phyloP scores from a whole-genome alignment of 2,113 vertebrate genomes.

The Prunella himalayana region DNA sequence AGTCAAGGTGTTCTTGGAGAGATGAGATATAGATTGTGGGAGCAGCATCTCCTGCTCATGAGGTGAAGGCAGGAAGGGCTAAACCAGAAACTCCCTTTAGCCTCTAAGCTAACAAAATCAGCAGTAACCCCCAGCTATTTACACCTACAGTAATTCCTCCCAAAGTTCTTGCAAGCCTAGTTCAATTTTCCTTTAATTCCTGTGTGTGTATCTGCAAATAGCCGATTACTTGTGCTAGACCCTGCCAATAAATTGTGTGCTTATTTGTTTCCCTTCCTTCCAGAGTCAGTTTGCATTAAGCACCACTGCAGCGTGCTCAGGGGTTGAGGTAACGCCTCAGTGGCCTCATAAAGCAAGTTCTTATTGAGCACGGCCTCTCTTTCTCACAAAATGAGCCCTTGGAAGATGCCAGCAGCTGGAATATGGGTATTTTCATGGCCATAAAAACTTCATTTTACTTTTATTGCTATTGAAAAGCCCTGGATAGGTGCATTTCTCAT shows the following conservation, averaged over 20 bases:
- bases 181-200: conserved; percentile 28
- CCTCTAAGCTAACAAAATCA: not conserved
- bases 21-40: not conserved
- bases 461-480: conserved; percentile 1
- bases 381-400: not conserved
- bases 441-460: conserved; percentile 24
- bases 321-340: not conserved
- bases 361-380: not conserved
- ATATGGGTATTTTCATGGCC: not conserved
- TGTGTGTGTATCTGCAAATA: not conserved
- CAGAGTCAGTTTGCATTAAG: not conserved
- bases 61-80: not conserved
- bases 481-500: not conserved
- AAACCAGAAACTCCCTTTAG: not conserved
- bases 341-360: not conserved
- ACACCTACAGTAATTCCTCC: not conserved
- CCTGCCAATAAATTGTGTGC: not conserved
- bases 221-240: not conserved
- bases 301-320: not conserved
- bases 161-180: not conserved
- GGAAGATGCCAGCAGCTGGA: conserved; percentile 20
- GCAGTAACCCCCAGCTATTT: not conserved
- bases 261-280: conserved; percentile 8
- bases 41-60: not conserved
- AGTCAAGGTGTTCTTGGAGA: not conserved